These are phyloP conservation scores for Pelodytes ibericus DNA, from an alignment of 2,797 vertebrate genomes.

Conservation along the genomic window DNA sequence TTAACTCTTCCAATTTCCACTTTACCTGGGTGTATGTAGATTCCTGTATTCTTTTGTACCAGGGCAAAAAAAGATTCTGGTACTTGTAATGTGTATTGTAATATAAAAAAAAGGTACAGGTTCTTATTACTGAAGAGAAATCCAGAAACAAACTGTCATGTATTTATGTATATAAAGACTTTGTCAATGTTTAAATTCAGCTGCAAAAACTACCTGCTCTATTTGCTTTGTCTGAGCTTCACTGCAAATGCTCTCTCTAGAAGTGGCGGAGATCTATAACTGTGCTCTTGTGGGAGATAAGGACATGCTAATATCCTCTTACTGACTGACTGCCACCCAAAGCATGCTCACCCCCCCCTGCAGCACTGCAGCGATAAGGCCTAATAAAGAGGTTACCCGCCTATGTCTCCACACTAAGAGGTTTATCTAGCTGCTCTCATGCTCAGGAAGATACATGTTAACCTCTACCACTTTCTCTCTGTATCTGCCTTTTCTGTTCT, in stretches of 20 bases:
- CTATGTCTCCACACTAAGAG: conserved; percentile 45
- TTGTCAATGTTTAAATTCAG: background rate
- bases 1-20: too few relatives aligned
- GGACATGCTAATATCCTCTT: conserved; percentile 48
- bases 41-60: too few relatives aligned
- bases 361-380: conserved; percentile 40
- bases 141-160: too few relatives aligned
- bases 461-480: conserved; percentile 30
- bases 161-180: too few relatives aligned
- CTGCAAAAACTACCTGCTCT: background rate
- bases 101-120: too few relatives aligned
- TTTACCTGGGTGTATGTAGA: too few relatives aligned
- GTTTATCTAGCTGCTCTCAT: conserved; percentile 40
- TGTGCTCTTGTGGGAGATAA: conserved; percentile 40
- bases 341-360: conserved; percentile 25
- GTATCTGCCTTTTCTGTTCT: conserved; percentile 19
- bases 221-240: conserved; percentile 11
- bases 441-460: conserved; percentile 46
- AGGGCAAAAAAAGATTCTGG: too few relatives aligned
- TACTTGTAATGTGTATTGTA: too few relatives aligned
- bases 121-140: too few relatives aligned
- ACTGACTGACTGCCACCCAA: conserved; percentile 48
- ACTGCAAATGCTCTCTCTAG: conserved; percentile 3
- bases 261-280: conserved; percentile 35
- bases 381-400: conserved; percentile 49